These are phyloP conservation scores for Sebastes diaconus DNA, from an alignment of 2,797 vertebrate genomes.

Conservation along the genomic window DNA sequence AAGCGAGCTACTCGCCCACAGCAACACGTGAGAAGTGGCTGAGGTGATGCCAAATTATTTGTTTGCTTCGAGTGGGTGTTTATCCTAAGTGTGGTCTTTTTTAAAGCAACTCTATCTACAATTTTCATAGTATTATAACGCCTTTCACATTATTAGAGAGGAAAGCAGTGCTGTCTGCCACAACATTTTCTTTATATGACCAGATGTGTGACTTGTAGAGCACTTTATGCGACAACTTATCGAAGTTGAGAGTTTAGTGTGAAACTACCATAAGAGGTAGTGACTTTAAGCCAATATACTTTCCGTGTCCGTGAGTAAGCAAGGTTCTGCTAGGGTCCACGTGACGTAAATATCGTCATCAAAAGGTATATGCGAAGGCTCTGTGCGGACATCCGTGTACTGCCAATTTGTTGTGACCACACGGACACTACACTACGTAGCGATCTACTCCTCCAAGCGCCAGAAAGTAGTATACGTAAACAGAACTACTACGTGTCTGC, in stretches of 20 bases:
- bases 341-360: fast-evolving
- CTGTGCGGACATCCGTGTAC: too few relatives aligned
- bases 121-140: neutral
- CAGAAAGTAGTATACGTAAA: too few relatives aligned
- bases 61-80: neutral
- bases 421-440: too few relatives aligned
- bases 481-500: too few relatives aligned
- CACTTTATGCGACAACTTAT: too few relatives aligned
- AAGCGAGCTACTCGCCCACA: neutral
- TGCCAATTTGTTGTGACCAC: too few relatives aligned
- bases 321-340: too few relatives aligned
- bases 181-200: neutral
- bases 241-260: too few relatives aligned
- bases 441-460: too few relatives aligned
- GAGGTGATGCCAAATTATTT: neutral
- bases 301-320: fast-evolving
- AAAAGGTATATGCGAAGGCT: fast-evolving
- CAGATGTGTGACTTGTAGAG: too few relatives aligned
- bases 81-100: neutral
- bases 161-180: neutral
- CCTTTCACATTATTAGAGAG: neutral
- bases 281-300: too few relatives aligned
- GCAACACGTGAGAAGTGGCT: neutral
- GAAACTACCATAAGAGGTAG: too few relatives aligned
- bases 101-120: neutral